Evolutionary conservation across 2,797 vertebrate species (phyloP), one percentile per base, ranked within the genome.

Genomic region (Moxostoma hubbsi): DNA sequence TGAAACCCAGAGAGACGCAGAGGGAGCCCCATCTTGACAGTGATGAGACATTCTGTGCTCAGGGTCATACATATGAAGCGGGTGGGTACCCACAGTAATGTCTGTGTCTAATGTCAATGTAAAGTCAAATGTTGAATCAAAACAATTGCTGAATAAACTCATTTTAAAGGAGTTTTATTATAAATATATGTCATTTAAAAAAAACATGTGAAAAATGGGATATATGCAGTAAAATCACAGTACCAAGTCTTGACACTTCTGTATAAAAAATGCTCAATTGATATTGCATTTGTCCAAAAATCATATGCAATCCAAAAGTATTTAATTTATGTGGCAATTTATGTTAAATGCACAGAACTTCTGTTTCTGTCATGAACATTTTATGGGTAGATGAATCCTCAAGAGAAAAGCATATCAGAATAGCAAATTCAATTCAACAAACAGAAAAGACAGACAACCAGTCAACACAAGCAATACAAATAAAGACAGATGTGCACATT

Each of bases 1-100:
- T 86, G 82, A 86, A 72, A 85, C 73, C 77, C 63, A 58, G 50
- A 83, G 77, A 79, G 82, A 61, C 57, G 67, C 75, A 68, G 70
- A 75, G 61, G 62, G 71, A 80, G 67, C 57, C 59, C 51, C 62
- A 82, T 85, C 77, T 75, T 77, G 77, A 82, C 80, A 82, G 78
- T 83, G 77, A 81, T 75, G 82, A 77, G 71, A 77, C 81, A 80
- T 70, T 15, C 65, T 43, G 18, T 43, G 64, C 74, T 59, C 58
- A 59, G 46, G 45, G 63, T 47, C 54, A 49, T 66, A 66, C 45
- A 66, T 57, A 55, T 47, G 53, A 58, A 67, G 63, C 12, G 64
- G 16, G 49, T 53, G 51, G 62, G 73, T 63, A 24, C 11, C 24
- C 36, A 54, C 71, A 65, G 36, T 46, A 46, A 68, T 53, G 47